A percentile compares a stretch with the other conserved stretches of the same genome.
These are phyloP conservation scores for Phalacrocorax brasilianus DNA, from an alignment of 2,113 vertebrate genomes.

Conservation along the genomic window DNA sequence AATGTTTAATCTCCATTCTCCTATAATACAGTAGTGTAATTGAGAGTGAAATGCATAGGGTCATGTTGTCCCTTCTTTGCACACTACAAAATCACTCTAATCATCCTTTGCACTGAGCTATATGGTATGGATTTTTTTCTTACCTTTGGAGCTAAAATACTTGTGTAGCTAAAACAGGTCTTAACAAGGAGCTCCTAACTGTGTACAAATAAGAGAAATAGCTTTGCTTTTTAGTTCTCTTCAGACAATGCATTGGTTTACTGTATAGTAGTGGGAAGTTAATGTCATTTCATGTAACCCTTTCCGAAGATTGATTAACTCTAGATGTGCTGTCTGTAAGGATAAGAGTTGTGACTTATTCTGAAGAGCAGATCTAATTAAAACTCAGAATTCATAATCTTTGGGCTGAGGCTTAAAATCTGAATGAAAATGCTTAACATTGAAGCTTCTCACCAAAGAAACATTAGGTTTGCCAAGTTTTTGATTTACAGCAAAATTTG, in stretches of 20 bases:
- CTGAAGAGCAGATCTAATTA: background rate
- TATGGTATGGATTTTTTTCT: background rate
- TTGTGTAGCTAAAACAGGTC: background rate
- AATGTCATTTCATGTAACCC: background rate
- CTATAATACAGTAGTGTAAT: background rate
- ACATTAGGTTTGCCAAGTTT: background rate
- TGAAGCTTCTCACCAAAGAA: background rate
- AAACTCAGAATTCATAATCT: background rate
- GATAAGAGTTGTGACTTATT: background rate
- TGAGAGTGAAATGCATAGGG: background rate
- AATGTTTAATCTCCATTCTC: constrained; percentile 20
- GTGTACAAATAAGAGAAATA: background rate
- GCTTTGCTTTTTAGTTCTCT: background rate
- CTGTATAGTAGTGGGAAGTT: background rate
- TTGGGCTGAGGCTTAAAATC: background rate
- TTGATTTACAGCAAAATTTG: background rate
- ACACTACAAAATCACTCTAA: background rate
- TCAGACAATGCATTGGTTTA: background rate
- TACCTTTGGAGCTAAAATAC: background rate
- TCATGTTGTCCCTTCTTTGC: background rate
- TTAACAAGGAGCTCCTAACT: background rate
- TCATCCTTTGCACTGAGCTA: background rate
- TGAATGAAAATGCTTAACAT: background rate
- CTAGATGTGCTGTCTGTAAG: background rate
- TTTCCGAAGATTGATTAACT: background rate